phyloP scores from a whole-genome alignment of 2,113 vertebrate genomes.

The Herpailurus yagouaroundi region DNA sequence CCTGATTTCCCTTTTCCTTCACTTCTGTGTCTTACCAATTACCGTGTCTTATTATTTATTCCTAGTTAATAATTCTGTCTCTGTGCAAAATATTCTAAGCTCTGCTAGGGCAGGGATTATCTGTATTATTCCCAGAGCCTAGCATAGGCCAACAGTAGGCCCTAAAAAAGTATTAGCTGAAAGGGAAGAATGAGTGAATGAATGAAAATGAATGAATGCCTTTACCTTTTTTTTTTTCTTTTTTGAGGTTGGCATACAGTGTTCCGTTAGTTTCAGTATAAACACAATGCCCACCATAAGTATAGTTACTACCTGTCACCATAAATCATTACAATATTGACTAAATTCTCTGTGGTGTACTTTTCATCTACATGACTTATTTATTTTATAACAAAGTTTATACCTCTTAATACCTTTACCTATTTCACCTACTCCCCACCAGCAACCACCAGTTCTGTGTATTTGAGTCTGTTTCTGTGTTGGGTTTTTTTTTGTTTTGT shows the following conservation, averaged over 20 bases:
- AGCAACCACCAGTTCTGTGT: neutral
- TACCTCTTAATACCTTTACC: neutral
- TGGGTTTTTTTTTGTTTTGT: neutral
- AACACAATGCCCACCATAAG: neutral
- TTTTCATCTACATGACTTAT: neutral
- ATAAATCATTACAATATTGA: neutral
- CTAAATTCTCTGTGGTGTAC: neutral
- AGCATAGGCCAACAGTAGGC: neutral
- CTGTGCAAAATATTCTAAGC: neutral
- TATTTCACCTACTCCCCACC: neutral
- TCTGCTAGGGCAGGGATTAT: neutral
- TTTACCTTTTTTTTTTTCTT: neutral
- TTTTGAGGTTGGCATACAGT: neutral
- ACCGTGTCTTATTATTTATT: neutral
- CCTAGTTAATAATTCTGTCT: neutral
- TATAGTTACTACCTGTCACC: neutral
- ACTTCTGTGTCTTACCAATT: neutral
- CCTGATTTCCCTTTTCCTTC: neutral
- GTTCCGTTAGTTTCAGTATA: neutral
- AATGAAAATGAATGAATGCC: neutral
- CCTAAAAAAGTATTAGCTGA: slow-evolving; percentile 30
- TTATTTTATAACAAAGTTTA: neutral
- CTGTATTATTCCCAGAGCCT: neutral
- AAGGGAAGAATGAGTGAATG: neutral
- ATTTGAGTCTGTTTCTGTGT: neutral